Conservation (phyloP, 2,888 invertebrate genomes). For the Hirtodrosophila alboralis region DNA sequence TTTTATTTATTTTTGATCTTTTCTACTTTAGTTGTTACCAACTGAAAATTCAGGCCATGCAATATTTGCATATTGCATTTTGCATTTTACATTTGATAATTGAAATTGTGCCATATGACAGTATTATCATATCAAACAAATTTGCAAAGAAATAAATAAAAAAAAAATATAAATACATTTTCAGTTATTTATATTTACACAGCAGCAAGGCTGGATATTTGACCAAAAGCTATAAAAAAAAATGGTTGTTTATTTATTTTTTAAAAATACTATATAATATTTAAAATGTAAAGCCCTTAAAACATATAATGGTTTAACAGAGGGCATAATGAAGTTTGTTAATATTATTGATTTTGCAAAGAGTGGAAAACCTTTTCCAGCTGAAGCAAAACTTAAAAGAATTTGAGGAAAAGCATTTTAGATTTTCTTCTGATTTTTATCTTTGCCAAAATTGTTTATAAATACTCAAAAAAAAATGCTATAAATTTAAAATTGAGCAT, state of each 20-base stretch:
- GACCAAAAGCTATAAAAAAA: conserved; percentile 1
- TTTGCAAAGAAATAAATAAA: too few species aligned
- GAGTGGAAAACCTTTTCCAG: too few species aligned
- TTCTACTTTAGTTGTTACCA: neutral
- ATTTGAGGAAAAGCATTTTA: too few species aligned
- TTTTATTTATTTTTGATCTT: neutral
- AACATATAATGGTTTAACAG: too few species aligned
- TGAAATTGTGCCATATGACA: conserved; percentile 43
- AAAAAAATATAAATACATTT: conserved; percentile 6
- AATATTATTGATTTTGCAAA: too few species aligned
- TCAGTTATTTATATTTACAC: conserved; percentile 5
- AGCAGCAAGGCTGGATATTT: conserved; percentile 3
- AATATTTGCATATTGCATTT: conserved; percentile 42
- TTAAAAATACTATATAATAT: neutral
- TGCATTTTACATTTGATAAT: conserved; percentile 52
- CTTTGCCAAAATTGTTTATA: too few species aligned
- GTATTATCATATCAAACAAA: conserved; percentile 13
- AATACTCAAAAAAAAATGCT: too few species aligned
- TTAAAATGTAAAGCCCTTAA: too few species aligned
- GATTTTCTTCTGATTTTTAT: too few species aligned
- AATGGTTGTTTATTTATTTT: conserved; percentile 1
- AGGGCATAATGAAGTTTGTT: too few species aligned
- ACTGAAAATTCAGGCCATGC: neutral
- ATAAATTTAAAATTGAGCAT: too few species aligned
- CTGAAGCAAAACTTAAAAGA: too few species aligned